These are phyloP conservation scores for Orientallactaga bullata DNA, from an alignment of 2,113 vertebrate genomes.

Conservation along the genomic window DNA sequence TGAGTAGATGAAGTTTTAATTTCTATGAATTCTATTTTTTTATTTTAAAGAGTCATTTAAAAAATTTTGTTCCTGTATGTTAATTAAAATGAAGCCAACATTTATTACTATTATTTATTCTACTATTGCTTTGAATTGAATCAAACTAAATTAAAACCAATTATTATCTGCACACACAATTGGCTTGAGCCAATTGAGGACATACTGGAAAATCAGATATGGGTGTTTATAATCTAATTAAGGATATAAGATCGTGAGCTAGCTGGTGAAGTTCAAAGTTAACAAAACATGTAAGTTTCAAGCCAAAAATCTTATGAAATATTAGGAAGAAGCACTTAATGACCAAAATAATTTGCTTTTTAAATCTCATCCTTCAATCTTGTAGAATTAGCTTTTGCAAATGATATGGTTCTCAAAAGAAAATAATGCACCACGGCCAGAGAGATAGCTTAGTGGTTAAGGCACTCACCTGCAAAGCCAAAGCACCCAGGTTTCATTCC, in stretches of 20 bases:
- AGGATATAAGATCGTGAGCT: neutral
- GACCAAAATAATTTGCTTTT: conserved; percentile 39
- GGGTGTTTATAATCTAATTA: neutral
- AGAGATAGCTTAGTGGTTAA: too few relatives aligned
- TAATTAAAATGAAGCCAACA: conserved; percentile 27
- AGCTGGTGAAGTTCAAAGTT: neutral
- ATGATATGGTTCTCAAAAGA: neutral
- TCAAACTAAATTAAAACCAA: neutral
- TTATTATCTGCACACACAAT: neutral
- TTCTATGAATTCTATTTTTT: conserved; percentile 23
- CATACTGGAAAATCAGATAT: neutral
- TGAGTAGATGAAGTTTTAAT: neutral
- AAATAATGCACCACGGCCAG: neutral
- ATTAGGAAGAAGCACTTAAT: neutral
- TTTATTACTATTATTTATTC: conserved; percentile 37
- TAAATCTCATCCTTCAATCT: neutral
- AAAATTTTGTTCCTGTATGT: neutral
- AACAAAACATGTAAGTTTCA: neutral
- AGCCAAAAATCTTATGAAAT: neutral
- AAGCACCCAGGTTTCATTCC: too few relatives aligned
- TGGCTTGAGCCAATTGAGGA: neutral
- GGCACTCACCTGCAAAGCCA: too few relatives aligned
- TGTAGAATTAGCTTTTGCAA: conserved; percentile 10
- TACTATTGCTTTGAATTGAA: conserved; percentile 36
- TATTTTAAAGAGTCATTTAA: neutral